Evolutionary conservation across 2,113 vertebrate species (phyloP).

Genomic region (Vicugna pacos): DNA sequence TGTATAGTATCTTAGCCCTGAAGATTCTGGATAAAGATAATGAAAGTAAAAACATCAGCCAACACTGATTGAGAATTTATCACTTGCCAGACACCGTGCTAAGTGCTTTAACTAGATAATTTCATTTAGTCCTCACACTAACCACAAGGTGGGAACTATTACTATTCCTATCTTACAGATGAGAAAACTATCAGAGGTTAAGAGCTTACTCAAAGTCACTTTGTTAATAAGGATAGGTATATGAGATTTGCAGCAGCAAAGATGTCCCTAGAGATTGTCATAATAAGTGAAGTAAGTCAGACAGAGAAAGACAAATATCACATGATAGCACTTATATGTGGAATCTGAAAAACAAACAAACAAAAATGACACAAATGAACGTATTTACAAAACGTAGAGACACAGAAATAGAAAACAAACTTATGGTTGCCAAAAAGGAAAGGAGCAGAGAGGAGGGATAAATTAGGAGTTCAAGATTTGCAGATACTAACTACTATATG

Average conservation of each 20-base stretch:
- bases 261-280: too few relatives aligned
- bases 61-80: neutral
- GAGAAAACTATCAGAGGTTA: conserved; percentile 37
- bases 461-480: too few relatives aligned
- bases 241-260: neutral
- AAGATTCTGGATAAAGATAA: neutral
- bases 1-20: neutral
- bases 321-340: too few relatives aligned
- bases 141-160: neutral
- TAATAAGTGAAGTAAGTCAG: too few relatives aligned
- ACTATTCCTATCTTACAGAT: neutral
- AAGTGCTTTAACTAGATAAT: conserved; percentile 48
- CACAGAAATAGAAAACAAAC: too few relatives aligned
- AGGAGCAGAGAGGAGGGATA: too few relatives aligned
- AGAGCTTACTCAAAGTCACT: neutral
- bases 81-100: neutral
- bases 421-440: too few relatives aligned
- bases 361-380: too few relatives aligned
- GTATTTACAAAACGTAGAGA: too few relatives aligned
- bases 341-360: too few relatives aligned
- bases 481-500: too few relatives aligned
- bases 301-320: too few relatives aligned
- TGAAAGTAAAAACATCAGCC: neutral
- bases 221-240: neutral
- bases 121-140: neutral